These are phyloP conservation scores for Myodes glareolus DNA, from an alignment of 2,113 vertebrate species.

Conservation along the genomic window DNA sequence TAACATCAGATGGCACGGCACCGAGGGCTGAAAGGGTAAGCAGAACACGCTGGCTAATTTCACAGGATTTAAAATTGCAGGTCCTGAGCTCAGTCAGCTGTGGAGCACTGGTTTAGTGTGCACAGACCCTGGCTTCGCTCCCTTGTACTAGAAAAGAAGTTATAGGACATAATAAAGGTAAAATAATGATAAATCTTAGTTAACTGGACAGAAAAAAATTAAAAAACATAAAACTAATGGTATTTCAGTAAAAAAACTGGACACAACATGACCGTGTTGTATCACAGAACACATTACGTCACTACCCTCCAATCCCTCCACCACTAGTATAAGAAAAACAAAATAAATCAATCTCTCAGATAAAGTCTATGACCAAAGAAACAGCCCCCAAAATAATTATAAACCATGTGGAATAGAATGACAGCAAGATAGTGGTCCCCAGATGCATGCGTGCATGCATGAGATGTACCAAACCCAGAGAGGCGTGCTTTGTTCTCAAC, in stretches of 20 bases:
- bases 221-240: neutral
- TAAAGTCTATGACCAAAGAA: neutral
- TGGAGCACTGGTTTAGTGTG: neutral
- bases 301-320: neutral
- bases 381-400: neutral
- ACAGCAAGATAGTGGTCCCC: neutral
- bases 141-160: neutral
- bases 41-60: neutral
- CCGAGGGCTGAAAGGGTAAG: neutral
- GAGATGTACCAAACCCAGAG: neutral
- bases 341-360: neutral
- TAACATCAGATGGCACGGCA: neutral
- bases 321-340: neutral
- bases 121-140: neutral
- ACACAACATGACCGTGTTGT: neutral
- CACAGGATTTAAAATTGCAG: neutral
- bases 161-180: neutral
- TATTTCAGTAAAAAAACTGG: neutral
- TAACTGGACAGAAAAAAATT: neutral
- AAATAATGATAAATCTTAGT: neutral
- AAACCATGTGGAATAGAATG: neutral
- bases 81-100: neutral
- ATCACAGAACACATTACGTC: neutral
- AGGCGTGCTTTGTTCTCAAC: neutral
- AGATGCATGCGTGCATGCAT: neutral